Base-by-base conservation (phyloP, 1,140 invertebrate genomes). In the Copidosoma floridanum region DNA sequence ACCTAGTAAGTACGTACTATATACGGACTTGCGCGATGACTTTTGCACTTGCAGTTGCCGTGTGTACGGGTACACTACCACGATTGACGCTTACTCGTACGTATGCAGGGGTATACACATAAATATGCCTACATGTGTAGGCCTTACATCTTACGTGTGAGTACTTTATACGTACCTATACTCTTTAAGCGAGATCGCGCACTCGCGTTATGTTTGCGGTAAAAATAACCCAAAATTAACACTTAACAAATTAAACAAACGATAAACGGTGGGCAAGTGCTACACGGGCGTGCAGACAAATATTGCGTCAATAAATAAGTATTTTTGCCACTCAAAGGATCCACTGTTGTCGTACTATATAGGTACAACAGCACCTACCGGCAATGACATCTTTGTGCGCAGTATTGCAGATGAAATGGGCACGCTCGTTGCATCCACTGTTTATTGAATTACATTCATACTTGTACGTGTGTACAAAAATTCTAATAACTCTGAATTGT, bases 201-300 rank as follows among this genome's bases (percentile, higher is more conserved):
- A 43, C 47, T 63, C 43, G 58, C 65, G 50, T 46, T 43, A 62
- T 68, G 68, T 77, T 77, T 78, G 72, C 41, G 20, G 40, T 61
- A 72, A 72, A 71, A 77, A 77, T 78, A 79, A 76, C 71, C 74
- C 69, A 66, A 74, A 74, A 77, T 80, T 78, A 79, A 73, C 77
- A 72, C 70, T 71, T 60, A 68, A 71, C 69, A 74, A 73, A 77
- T 76, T 75, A 77, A 80, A 78, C 71, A 77, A 78, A 75, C 75
- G 65, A n/a, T 23, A 24, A 14, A 5, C 10, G 57, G 61, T 61
- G 61, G 63, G 64, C 64, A 46, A 68, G 65, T 54, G 46, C 46
- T 29, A 48, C 40, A 12, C 48, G 48, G 29, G 35, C 59, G 61
- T 64, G 60, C 37, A 16, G 41, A 68, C 63, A 78, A 78, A 79